phyloP scores from a whole-genome alignment of 1,140 invertebrate species.

The Eumeta japonica region DNA sequence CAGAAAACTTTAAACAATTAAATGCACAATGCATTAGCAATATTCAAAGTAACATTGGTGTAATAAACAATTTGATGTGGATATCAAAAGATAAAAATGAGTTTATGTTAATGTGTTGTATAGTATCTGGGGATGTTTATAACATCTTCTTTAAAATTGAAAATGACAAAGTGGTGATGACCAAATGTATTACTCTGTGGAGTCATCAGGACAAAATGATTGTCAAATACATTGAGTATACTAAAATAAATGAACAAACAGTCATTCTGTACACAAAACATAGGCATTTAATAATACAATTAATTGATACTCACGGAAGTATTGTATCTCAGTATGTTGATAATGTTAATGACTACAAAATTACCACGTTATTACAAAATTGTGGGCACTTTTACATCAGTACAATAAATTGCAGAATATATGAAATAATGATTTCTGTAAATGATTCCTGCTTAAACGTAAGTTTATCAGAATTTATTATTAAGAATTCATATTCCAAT shows the following conservation, averaged over 20 bases:
- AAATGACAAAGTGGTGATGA: constrained; percentile 12
- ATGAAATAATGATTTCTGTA: constrained; percentile 20
- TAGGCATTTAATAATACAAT: constrained; percentile 31
- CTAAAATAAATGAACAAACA: constrained; percentile 17
- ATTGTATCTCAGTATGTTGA: constrained; percentile 22
- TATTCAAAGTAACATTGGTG: constrained; percentile 13
- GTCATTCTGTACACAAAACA: constrained; percentile 32
- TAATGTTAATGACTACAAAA: constrained; percentile 36
- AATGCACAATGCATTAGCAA: constrained; percentile 12
- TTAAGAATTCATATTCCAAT: constrained; percentile 23
- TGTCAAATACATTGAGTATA: constrained; percentile 18
- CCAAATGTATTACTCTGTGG: constrained; percentile 21
- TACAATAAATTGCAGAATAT: constrained; percentile 31
- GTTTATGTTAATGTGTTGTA: constrained; percentile 22
- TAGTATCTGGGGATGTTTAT: constrained; percentile 24
- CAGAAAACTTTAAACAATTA: constrained; percentile 8
- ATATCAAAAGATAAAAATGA: constrained; percentile 14
- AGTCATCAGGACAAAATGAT: constrained; percentile 32
- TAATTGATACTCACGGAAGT: constrained; percentile 26
- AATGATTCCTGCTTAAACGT: constrained; percentile 14
- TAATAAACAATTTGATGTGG: constrained; percentile 26
- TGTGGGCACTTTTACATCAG: constrained; percentile 19
- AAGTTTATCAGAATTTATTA: constrained; percentile 10
- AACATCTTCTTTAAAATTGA: constrained; percentile 20
- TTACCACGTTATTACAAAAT: constrained; percentile 19